Conservation (phyloP, 2,113 vertebrate genomes). For the Morone saxatilis region DNA sequence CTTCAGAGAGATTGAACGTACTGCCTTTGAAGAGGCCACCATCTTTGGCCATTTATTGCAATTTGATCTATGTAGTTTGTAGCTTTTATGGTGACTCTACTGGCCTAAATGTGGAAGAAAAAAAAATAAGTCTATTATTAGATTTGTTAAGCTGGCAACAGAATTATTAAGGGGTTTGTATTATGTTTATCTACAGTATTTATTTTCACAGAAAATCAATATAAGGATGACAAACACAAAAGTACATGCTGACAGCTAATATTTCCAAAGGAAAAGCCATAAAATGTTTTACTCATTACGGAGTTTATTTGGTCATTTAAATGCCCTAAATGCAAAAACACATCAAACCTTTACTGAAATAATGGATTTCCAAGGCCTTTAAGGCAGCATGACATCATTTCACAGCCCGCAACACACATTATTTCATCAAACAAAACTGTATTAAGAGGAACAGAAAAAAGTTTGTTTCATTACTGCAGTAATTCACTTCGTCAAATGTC, state of each 20-base stretch:
- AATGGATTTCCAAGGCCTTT: slow-evolving; percentile 51
- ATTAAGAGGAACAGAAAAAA: not conserved
- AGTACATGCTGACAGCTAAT: slow-evolving; percentile 2
- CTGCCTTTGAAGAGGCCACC: not conserved
- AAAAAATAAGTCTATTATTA: slow-evolving; percentile 2
- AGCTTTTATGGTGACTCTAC: not conserved
- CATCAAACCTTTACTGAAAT: slow-evolving; percentile 40
- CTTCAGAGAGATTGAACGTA: not conserved
- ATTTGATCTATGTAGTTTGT: not conserved
- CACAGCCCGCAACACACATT: slow-evolving; percentile 3
- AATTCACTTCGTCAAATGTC: slow-evolving; percentile 45
- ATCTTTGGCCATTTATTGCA: not conserved
- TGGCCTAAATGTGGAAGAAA: not conserved
- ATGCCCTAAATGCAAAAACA: slow-evolving; percentile 29
- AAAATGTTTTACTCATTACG: not conserved
- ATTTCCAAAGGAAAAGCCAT: slow-evolving; percentile 2
- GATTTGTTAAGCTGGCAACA: not conserved
- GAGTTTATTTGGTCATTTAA: slow-evolving; percentile 14
- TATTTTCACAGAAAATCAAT: not conserved
- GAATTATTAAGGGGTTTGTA: not conserved
- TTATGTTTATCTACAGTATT: not conserved
- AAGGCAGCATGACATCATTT: slow-evolving; percentile 54
- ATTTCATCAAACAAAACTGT: slow-evolving; percentile 54
- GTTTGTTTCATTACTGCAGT: slow-evolving; percentile 38
- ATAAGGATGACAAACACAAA: slow-evolving; percentile 2